phyloP scores from a whole-genome alignment of 1,140 invertebrate genomes.

The Leptestheria dahalacensis region DNA sequence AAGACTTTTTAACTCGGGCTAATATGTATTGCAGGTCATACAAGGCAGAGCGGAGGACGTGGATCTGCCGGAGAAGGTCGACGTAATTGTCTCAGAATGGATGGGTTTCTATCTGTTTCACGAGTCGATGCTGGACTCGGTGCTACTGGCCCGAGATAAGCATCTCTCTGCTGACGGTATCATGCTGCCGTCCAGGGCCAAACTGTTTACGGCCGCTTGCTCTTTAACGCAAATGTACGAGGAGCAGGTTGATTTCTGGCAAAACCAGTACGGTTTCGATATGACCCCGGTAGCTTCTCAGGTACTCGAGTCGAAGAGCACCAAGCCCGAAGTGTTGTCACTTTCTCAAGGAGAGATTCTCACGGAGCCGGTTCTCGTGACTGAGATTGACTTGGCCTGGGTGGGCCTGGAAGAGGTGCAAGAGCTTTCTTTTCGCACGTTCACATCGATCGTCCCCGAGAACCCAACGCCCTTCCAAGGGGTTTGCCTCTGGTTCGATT shows the following conservation, averaged over 20 bases:
- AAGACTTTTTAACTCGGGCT: too few relatives aligned
- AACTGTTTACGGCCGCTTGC: slow-evolving; percentile 44
- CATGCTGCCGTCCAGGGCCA: slow-evolving; percentile 30
- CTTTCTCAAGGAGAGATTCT: slow-evolving; percentile 29
- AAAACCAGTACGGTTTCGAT: slow-evolving; percentile 48
- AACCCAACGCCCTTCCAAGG: slow-evolving; percentile 52
- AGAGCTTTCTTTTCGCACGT: slow-evolving; percentile 24
- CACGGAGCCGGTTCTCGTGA: slow-evolving; percentile 27
- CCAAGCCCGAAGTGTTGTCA: slow-evolving; percentile 22
- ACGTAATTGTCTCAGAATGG: slow-evolving; percentile 97
- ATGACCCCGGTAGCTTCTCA: slow-evolving; percentile 41
- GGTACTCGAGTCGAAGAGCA: slow-evolving; percentile 24
- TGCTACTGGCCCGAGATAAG: slow-evolving; percentile 77
- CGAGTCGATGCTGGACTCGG: slow-evolving; percentile 92
- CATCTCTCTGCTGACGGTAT: slow-evolving; percentile 50
- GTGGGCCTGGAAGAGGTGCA: slow-evolving; percentile 23
- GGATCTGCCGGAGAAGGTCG: slow-evolving; percentile 55
- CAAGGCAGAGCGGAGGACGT: slow-evolving; percentile 50
- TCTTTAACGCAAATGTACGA: slow-evolving; percentile 40
- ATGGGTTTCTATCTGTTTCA: slow-evolving; percentile 98
- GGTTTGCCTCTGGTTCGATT: slow-evolving; percentile 37
- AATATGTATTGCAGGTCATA: slow-evolving; percentile 31
- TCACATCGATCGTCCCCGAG: slow-evolving; percentile 27
- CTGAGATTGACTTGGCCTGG: slow-evolving; percentile 26
- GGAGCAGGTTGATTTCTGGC: slow-evolving; percentile 39